Evolutionary conservation across 2,888 invertebrate species (phyloP).

Genomic region (Cyclophora albipunctata): DNA sequence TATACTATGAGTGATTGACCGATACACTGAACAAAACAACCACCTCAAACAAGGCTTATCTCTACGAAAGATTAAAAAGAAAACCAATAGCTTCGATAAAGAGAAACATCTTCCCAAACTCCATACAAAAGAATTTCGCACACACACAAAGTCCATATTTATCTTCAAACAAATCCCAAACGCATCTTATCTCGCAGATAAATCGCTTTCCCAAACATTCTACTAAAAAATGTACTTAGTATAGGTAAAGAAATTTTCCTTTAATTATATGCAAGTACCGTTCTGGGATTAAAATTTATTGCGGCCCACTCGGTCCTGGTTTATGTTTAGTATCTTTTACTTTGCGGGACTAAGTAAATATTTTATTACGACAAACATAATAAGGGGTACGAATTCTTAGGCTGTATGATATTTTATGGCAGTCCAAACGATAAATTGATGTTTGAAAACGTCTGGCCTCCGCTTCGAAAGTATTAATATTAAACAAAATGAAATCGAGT

Average conservation of each 20-base stretch:
- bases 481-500: background rate
- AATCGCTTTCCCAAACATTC: background rate
- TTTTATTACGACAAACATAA: slow-evolving; percentile 30
- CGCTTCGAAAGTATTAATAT: background rate
- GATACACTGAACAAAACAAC: no score
- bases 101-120: no score
- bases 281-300: slow-evolving; percentile 25
- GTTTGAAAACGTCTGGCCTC: background rate
- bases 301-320: slow-evolving; percentile 13
- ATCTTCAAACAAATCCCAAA: background rate
- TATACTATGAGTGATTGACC: no score
- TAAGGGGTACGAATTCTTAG: slow-evolving; percentile 23
- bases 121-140: no score
- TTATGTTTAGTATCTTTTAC: slow-evolving; percentile 21
- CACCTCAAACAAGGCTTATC: no score
- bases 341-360: slow-evolving; percentile 30
- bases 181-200: no score
- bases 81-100: no score
- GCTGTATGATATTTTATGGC: slow-evolving; percentile 14
- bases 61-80: no score
- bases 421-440: slow-evolving; percentile 2
- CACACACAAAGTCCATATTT: no score
- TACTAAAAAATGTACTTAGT: slow-evolving; percentile 1
- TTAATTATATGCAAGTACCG: slow-evolving; percentile 26
- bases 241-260: slow-evolving; percentile 7